These are phyloP conservation scores for Rhopalosiphum nymphaeae DNA, from an alignment of 2,888 invertebrate species.

Conservation along the genomic window DNA sequence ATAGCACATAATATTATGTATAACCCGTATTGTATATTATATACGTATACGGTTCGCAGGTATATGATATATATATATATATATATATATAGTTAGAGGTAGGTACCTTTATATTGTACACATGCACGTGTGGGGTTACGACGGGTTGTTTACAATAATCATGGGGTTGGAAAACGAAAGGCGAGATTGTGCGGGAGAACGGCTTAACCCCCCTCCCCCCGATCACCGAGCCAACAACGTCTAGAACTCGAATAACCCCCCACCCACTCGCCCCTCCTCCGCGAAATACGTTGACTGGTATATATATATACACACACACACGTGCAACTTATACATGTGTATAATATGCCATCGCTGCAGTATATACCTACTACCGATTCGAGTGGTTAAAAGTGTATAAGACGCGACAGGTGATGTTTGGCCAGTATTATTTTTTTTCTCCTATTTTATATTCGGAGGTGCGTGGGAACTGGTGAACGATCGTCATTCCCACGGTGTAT, in stretches of 20 bases:
- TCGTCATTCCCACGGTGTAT: constrained; percentile 64
- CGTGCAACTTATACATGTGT: not conserved
- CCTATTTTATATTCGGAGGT: constrained; percentile 40
- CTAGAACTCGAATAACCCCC: not conserved
- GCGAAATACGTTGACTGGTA: not conserved
- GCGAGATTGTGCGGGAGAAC: constrained; percentile 59
- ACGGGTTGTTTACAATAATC: constrained; percentile 56
- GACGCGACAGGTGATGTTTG: constrained; percentile 63
- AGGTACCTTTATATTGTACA: constrained; percentile 9
- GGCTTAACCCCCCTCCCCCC: constrained; percentile 9
- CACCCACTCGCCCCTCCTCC: not conserved
- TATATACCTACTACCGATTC: constrained; percentile 42
- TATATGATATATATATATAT: not conserved
- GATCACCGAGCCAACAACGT: not conserved
- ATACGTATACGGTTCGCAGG: not conserved
- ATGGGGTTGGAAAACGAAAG: constrained; percentile 62
- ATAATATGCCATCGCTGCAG: not conserved
- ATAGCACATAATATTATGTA: not conserved
- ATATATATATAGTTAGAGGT: not conserved
- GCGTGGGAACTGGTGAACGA: constrained; percentile 64
- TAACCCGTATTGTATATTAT: not conserved
- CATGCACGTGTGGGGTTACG: not conserved
- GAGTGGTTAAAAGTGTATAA: constrained; percentile 56
- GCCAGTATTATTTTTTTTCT: constrained; percentile 54
- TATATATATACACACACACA: not conserved